Conservation (phyloP, 2,888 invertebrate genomes). For the Artemia sinica region DNA sequence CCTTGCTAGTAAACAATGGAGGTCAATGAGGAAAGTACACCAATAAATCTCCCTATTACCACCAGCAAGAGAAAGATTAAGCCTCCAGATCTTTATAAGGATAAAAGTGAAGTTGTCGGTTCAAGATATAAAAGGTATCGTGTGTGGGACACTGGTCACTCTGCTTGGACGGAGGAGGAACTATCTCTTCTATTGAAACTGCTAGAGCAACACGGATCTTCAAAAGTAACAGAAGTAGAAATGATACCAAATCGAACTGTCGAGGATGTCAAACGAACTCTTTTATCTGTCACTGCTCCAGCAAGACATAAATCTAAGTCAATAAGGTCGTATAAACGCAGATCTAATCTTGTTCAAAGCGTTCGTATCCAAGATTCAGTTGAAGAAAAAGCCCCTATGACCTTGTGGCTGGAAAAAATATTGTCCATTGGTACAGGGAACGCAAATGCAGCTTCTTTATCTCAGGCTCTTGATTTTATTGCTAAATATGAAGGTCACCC, state of each 20-base stretch:
- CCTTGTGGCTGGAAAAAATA: constrained; percentile 3
- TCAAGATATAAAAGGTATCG: neutral
- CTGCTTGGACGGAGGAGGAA: neutral
- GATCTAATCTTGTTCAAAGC: neutral
- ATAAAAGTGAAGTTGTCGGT: neutral
- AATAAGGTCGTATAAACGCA: neutral
- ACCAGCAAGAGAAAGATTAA: neutral
- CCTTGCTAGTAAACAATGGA: too few species aligned
- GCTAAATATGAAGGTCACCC: neutral
- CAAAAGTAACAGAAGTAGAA: neutral
- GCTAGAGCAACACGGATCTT: neutral
- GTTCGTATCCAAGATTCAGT: neutral
- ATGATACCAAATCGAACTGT: neutral
- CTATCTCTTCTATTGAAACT: neutral
- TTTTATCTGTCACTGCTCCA: neutral
- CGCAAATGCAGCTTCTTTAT: neutral
- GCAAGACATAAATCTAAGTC: constrained; percentile 1
- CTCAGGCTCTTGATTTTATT: neutral
- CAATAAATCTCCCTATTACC: too few species aligned
- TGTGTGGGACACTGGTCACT: neutral
- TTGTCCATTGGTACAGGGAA: neutral
- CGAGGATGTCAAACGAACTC: neutral
- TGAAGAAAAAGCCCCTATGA: constrained; percentile 10
- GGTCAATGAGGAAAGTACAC: too few species aligned
- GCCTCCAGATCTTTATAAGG: neutral